phyloP scores from a whole-genome alignment of 2,797 vertebrate species.

The Ciconia nigra region DNA sequence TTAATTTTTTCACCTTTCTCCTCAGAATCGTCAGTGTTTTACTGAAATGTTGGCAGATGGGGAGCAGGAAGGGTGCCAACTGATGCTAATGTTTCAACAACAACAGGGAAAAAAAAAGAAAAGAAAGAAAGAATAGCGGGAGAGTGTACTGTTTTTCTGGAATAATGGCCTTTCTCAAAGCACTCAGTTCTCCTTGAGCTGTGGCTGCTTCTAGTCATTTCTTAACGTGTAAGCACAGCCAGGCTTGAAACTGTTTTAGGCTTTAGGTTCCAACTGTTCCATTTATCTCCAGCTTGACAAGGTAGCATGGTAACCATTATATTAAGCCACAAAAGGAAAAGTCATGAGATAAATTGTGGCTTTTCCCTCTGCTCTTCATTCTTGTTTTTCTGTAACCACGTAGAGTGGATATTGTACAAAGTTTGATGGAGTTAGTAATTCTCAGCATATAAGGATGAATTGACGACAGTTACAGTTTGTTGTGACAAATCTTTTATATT shows the following conservation, averaged over 20 bases:
- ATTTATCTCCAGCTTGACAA: constrained; percentile 12
- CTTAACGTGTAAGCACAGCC: background rate
- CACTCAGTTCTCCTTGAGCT: background rate
- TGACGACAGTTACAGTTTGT: background rate
- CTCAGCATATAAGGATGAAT: background rate
- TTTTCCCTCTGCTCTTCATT: background rate
- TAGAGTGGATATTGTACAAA: background rate
- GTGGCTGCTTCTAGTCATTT: background rate
- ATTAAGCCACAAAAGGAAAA: background rate
- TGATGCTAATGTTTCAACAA: background rate
- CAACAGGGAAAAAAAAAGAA: background rate
- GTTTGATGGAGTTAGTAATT: background rate
- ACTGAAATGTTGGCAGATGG: background rate
- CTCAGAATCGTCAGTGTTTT: background rate
- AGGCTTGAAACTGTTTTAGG: background rate
- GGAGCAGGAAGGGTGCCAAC: background rate
- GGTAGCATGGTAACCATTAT: background rate
- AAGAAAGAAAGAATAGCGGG: background rate
- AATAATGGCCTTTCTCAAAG: background rate
- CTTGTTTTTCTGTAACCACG: background rate
- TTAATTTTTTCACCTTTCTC: background rate
- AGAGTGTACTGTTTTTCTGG: background rate
- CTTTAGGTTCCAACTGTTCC: background rate
- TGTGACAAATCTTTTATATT: background rate
- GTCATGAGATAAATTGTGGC: background rate